A percentile compares a stretch with the other conserved stretches of the same genome.
phyloP scores from a whole-genome alignment of 1,140 invertebrate species.

The Coelopa frigida region DNA sequence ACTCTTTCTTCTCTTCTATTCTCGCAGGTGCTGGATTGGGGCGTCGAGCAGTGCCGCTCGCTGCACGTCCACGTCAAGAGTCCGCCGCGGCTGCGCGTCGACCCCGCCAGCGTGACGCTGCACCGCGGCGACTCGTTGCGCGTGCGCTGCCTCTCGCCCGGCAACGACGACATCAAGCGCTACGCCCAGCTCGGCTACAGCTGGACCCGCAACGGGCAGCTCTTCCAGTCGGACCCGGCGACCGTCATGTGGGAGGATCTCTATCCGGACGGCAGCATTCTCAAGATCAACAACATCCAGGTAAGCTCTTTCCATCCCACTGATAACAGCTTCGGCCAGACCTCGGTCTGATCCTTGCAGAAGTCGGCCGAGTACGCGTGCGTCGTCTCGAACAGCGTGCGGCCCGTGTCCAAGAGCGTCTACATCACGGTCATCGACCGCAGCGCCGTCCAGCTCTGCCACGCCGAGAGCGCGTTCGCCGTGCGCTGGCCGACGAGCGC shows the following conservation, averaged over 20 bases:
- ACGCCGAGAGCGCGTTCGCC: slow-evolving; percentile 44
- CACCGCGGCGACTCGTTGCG: slow-evolving; percentile 53
- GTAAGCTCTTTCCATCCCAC: slow-evolving; percentile 42
- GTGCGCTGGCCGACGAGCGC: slow-evolving; percentile 56
- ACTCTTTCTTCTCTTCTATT: not conserved
- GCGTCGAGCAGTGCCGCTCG: slow-evolving; percentile 65
- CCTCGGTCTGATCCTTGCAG: slow-evolving; percentile 34
- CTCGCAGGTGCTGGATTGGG: slow-evolving; percentile 57
- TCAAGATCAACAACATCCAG: slow-evolving; percentile 67
- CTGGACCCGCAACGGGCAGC: slow-evolving; percentile 66
- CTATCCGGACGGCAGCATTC: slow-evolving; percentile 67
- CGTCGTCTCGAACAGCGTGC: slow-evolving; percentile 50
- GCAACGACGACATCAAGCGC: slow-evolving; percentile 49
- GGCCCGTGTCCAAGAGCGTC: slow-evolving; percentile 52
- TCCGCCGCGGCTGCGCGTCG: slow-evolving; percentile 60
- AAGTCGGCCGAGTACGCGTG: slow-evolving; percentile 59
- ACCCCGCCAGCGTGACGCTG: slow-evolving; percentile 65
- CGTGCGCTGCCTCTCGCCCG: slow-evolving; percentile 57
- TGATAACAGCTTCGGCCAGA: not conserved
- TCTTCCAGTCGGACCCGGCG: slow-evolving; percentile 61
- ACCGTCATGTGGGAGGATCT: slow-evolving; percentile 72
- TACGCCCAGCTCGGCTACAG: slow-evolving; percentile 63
- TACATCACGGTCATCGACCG: slow-evolving; percentile 56
- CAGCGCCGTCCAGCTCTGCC: slow-evolving; percentile 51
- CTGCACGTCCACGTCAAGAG: slow-evolving; percentile 57